A percentile compares a stretch with the other conserved stretches of the same genome.
phyloP scores from a whole-genome alignment of 2,797 vertebrate genomes.

The Myotis myotis region DNA sequence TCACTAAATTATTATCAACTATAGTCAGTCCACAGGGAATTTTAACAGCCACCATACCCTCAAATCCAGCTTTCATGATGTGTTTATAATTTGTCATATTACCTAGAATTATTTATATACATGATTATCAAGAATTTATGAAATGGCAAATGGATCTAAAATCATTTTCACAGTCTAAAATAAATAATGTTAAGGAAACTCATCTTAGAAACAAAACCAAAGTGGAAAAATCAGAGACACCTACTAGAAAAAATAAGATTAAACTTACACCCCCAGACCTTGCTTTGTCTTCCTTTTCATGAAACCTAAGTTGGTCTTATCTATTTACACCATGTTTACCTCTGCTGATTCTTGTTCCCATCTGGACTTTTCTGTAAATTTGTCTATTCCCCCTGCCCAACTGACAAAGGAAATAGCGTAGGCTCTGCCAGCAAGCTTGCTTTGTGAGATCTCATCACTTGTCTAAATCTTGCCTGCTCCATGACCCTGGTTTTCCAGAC shows the following conservation, averaged over 20 bases:
- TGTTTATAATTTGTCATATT: neutral
- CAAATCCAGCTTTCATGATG: neutral
- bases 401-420: neutral
- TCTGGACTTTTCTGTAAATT: neutral
- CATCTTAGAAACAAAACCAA: neutral
- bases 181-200: neutral
- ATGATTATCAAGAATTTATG: neutral
- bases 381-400: neutral
- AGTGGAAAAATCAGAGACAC: neutral
- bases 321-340: neutral
- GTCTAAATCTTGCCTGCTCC: neutral
- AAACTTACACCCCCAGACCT: neutral
- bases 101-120: neutral
- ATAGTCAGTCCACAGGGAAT: neutral
- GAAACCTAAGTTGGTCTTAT: neutral
- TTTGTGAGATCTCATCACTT: neutral
- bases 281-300: neutral
- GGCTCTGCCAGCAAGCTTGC: neutral
- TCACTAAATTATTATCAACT: neutral
- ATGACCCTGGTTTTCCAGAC: constrained; percentile 22
- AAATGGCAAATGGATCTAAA: neutral
- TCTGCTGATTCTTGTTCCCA: neutral
- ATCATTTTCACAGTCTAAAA: neutral
- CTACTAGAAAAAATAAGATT: neutral
- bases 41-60: neutral